phyloP scores from a whole-genome alignment of 2,797 vertebrate genomes.

The Girardinus metallicus region DNA sequence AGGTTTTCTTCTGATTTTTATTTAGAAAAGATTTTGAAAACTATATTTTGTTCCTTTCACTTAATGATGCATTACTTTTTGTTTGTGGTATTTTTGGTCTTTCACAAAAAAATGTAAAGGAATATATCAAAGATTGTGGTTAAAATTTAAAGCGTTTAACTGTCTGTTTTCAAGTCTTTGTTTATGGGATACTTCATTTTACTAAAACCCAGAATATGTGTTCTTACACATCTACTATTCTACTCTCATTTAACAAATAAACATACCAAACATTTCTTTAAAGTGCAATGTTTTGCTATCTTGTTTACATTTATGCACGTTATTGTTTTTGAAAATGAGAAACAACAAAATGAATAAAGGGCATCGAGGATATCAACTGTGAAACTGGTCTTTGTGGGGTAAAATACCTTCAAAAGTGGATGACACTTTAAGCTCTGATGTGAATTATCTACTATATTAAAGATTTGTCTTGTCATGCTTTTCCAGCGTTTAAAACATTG shows the following conservation, averaged over 20 bases:
- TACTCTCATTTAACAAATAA: neutral
- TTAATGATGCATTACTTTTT: neutral
- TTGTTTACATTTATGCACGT: neutral
- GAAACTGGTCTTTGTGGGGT: neutral
- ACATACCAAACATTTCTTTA: neutral
- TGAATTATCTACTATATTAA: conserved; percentile 4
- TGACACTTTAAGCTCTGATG: neutral
- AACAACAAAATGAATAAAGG: neutral
- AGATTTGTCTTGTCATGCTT: neutral
- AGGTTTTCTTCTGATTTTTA: neutral
- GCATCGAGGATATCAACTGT: neutral
- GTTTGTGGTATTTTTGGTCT: neutral
- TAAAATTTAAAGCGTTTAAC: neutral
- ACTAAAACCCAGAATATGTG: neutral
- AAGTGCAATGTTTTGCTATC: neutral
- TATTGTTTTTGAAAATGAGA: neutral
- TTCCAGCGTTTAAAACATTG: neutral
- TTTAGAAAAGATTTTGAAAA: neutral
- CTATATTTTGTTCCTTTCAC: neutral
- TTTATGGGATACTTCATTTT: neutral
- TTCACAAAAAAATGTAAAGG: neutral
- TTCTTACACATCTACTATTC: neutral
- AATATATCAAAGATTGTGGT: neutral
- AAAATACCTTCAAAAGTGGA: neutral
- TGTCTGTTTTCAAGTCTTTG: neutral